Percentiles rank a stretch among this genome's conserved stretches.
Conservation (phyloP, 2,797 vertebrate species). For the Cirrhinus molitorella region DNA sequence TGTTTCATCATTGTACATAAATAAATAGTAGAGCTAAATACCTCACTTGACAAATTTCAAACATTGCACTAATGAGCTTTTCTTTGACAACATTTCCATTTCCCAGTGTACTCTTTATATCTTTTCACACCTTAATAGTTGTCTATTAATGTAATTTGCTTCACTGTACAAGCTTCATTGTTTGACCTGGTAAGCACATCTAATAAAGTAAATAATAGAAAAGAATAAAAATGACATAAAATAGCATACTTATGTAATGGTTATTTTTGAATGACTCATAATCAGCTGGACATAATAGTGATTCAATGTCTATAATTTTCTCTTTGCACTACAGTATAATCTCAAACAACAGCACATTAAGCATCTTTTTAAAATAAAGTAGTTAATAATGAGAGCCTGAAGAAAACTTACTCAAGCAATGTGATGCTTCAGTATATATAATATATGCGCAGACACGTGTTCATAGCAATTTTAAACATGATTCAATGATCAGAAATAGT, state of each 20-base stretch:
- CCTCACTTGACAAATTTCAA: background rate
- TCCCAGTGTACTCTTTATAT: background rate
- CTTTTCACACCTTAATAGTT: background rate
- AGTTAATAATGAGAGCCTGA: background rate
- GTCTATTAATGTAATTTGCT: background rate
- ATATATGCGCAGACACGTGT: background rate
- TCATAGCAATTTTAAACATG: background rate
- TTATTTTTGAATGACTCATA: background rate
- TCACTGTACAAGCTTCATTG: background rate
- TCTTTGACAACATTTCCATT: background rate
- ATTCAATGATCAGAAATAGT: background rate
- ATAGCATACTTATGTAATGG: background rate
- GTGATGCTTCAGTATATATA: background rate
- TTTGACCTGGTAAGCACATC: background rate
- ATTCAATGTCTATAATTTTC: background rate
- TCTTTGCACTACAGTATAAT: background rate
- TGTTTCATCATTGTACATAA: background rate
- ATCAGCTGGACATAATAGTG: background rate
- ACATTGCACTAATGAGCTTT: background rate
- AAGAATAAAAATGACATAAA: slow-evolving; percentile 5
- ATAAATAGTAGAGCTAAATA: background rate
- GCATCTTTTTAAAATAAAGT: background rate
- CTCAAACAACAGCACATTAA: background rate
- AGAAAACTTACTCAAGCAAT: background rate
- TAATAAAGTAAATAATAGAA: slow-evolving; percentile 6